These are phyloP conservation scores for Drosophila jambulina DNA, from an alignment of 1,140 invertebrate genomes.

Conservation along the genomic window DNA sequence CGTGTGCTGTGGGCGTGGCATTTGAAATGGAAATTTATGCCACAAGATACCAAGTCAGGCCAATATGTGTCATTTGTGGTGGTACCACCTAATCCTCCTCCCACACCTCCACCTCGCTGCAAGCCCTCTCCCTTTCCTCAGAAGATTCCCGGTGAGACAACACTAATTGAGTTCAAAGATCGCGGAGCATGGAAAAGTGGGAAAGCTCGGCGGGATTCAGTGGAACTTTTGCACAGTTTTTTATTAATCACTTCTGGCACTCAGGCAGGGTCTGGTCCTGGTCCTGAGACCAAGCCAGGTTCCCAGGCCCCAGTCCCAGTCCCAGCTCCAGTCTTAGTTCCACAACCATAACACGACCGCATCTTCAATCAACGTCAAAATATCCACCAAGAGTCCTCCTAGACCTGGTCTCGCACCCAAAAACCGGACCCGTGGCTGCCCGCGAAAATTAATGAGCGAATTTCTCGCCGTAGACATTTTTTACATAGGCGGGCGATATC, in stretches of 20 bases:
- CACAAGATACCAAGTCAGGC: constrained; percentile 39
- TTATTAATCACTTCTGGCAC: constrained; percentile 60
- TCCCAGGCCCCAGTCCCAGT: constrained; percentile 52
- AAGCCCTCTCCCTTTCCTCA: constrained; percentile 1
- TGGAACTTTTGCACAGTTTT: constrained; percentile 46
- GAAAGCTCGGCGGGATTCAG: constrained; percentile 41
- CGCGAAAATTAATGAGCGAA: constrained; percentile 83
- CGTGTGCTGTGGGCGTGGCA: constrained; percentile 67
- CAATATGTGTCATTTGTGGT: constrained; percentile 75
- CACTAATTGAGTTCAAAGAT: constrained; percentile 79
- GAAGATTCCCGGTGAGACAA: constrained; percentile 38
- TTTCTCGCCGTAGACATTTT: constrained; percentile 67
- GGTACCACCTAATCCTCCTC: not conserved
- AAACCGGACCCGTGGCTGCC: constrained; percentile 29
- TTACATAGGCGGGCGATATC: constrained; percentile 53
- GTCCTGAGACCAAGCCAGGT: constrained; percentile 16
- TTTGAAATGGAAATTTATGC: constrained; percentile 71
- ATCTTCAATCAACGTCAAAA: constrained; percentile 80
- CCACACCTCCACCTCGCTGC: not conserved
- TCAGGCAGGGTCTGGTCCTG: not conserved
- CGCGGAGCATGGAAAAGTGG: constrained; percentile 57
- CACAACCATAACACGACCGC: constrained; percentile 68
- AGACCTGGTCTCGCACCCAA: constrained; percentile 12
- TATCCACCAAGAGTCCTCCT: constrained; percentile 13
- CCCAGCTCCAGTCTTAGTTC: not conserved